A percentile compares a stretch with the other conserved stretches of the same genome.
phyloP scores from a whole-genome alignment of 2,888 invertebrate genomes.

The Harpalus rufipes region DNA sequence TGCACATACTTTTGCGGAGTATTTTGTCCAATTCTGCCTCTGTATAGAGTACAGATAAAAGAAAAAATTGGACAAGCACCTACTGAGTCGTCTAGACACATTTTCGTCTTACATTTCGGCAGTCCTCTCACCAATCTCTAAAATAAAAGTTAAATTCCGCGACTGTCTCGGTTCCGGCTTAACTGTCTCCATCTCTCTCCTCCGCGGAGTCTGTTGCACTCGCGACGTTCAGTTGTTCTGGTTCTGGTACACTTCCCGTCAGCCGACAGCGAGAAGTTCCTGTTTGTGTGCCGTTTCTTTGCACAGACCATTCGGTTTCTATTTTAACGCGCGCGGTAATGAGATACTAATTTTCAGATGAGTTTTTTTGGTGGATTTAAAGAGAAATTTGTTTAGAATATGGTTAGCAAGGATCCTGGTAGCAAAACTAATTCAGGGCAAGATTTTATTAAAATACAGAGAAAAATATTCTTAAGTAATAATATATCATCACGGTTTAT shows the following conservation, averaged over 20 bases:
- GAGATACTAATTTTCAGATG: constrained; percentile 10
- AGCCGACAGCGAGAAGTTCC: constrained; percentile 14
- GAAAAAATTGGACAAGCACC: too few relatives aligned
- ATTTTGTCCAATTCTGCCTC: too few relatives aligned
- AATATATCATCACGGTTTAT: too few relatives aligned
- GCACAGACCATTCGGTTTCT: constrained; percentile 17
- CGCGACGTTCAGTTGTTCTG: constrained; percentile 27
- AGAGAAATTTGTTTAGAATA: not conserved
- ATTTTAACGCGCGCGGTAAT: constrained; percentile 26
- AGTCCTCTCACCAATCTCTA: constrained; percentile 31
- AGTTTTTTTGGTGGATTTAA: not conserved
- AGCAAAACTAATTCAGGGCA: not conserved
- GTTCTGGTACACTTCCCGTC: constrained; percentile 49
- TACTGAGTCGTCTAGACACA: not conserved
- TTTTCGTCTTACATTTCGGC: constrained; percentile 8
- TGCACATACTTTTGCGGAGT: too few relatives aligned
- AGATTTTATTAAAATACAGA: too few relatives aligned
- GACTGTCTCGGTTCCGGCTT: constrained; percentile 27
- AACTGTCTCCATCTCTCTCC: constrained; percentile 11
- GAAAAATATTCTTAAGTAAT: too few relatives aligned
- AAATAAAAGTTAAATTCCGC: constrained; percentile 48
- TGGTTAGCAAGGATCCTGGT: not conserved
- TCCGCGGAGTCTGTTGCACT: constrained; percentile 19
- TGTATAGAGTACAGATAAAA: too few relatives aligned
- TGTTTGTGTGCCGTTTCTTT: constrained; percentile 30